Conservation (phyloP, 1,140 invertebrate genomes). For the Drosophila eugracilis region DNA sequence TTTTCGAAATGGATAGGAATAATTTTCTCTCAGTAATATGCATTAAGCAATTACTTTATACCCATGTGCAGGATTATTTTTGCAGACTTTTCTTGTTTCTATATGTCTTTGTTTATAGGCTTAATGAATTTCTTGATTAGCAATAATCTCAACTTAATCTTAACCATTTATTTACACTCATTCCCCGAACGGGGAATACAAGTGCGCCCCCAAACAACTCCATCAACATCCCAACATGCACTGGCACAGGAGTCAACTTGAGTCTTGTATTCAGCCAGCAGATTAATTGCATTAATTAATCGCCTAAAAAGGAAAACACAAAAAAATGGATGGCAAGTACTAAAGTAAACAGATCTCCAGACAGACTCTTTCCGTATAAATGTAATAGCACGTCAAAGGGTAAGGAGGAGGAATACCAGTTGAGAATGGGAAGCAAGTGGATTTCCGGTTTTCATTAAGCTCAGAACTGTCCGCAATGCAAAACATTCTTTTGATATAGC, state of each 20-base stretch:
- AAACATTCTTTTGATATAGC: conserved; percentile 49
- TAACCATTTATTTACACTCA: conserved; percentile 73
- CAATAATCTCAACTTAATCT: conserved; percentile 76
- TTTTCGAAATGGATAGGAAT: too few relatives aligned
- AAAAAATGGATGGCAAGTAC: conserved; percentile 46
- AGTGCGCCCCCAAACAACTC: conserved; percentile 77
- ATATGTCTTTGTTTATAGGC: conserved; percentile 7
- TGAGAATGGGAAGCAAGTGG: conserved; percentile 62
- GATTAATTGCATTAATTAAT: conserved; percentile 84
- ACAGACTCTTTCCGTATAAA: conserved; percentile 19
- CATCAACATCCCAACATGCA: conserved; percentile 65
- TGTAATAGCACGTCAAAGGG: conserved; percentile 53
- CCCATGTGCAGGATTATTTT: neutral
- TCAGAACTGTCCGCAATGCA: conserved; percentile 36
- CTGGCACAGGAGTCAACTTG: conserved; percentile 17
- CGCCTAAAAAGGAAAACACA: conserved; percentile 77
- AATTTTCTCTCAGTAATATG: neutral
- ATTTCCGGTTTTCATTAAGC: conserved; percentile 84
- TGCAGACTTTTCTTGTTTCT: neutral
- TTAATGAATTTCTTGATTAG: conserved; percentile 75
- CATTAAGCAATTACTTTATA: neutral
- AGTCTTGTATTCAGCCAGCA: conserved; percentile 51
- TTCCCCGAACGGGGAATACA: conserved; percentile 50
- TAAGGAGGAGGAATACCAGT: neutral
- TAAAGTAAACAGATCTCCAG: conserved; percentile 59